Evolutionary conservation across 2,113 vertebrate genomes (phyloP).

Genomic region (Nibea coibor): DNA sequence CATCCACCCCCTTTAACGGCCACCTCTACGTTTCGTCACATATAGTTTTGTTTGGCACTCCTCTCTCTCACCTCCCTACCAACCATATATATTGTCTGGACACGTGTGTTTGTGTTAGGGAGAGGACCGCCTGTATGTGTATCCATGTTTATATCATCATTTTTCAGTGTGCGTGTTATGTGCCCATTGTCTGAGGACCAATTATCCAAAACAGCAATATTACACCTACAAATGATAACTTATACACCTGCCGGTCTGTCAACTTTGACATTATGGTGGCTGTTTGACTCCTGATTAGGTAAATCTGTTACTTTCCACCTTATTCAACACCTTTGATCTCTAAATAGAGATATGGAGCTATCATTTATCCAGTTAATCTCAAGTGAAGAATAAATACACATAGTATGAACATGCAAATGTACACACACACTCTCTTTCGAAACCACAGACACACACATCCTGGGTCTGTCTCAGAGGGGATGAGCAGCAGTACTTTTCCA

Average conservation of each 20-base stretch:
- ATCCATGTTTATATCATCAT: conserved; percentile 3
- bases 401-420: conserved; percentile 1
- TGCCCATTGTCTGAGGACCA: conserved; percentile 13
- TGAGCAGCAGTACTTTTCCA: conserved; percentile 76
- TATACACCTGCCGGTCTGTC: conserved; percentile 10
- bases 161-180: conserved; percentile 1
- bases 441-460: conserved; percentile 17
- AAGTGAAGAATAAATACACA: neutral
- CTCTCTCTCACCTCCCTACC: conserved; percentile 24
- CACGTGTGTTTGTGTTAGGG: neutral
- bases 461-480: conserved; percentile 49
- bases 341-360: conserved; percentile 11
- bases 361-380: conserved; percentile 1
- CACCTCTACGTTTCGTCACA: conserved; percentile 57
- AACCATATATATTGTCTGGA: conserved; percentile 29
- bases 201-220: neutral
- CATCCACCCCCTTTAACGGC: conserved; percentile 45
- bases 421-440: neutral
- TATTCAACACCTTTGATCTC: conserved; percentile 9
- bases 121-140: conserved; percentile 5
- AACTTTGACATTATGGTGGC: conserved; percentile 3
- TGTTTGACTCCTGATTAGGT: conserved; percentile 8
- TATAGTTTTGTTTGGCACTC: conserved; percentile 46
- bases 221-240: neutral
- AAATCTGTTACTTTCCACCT: conserved; percentile 9